These are phyloP conservation scores for Mythimna vitellina DNA, from an alignment of 2,888 invertebrate genomes.

Conservation along the genomic window DNA sequence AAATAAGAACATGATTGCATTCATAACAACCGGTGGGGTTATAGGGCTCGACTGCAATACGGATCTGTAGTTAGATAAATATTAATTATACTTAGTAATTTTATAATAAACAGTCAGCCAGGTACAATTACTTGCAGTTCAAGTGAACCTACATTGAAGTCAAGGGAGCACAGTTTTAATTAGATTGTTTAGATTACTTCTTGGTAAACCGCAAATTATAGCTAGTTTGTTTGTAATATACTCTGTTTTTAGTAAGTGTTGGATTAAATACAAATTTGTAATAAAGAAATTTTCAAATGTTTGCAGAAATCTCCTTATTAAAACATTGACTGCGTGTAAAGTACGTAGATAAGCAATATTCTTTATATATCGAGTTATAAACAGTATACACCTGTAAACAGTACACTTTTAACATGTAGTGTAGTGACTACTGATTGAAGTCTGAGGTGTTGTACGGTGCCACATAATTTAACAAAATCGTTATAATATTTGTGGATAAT, in stretches of 20 bases:
- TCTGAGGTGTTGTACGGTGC: too few species aligned
- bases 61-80: conserved; percentile 44
- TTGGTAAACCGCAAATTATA: not conserved
- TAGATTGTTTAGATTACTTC: not conserved
- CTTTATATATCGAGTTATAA: not conserved
- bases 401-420: not conserved
- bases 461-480: not conserved
- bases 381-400: not conserved
- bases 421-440: not conserved
- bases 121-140: conserved; percentile 13
- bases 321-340: not conserved
- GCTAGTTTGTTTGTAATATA: not conserved
- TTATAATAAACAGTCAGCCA: conserved; percentile 13
- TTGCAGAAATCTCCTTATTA: not conserved
- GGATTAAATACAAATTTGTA: not conserved
- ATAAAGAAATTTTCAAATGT: not conserved
- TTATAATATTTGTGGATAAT: conserved; percentile 2
- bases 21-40: conserved; percentile 23
- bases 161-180: not conserved
- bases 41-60: conserved; percentile 16
- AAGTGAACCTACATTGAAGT: not conserved
- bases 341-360: too few species aligned
- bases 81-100: conserved; percentile 1
- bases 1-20: conserved; percentile 15
- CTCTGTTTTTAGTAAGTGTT: not conserved